Base-by-base conservation (phyloP, 2,797 vertebrate species). In the Leptatherina wallacei region DNA sequence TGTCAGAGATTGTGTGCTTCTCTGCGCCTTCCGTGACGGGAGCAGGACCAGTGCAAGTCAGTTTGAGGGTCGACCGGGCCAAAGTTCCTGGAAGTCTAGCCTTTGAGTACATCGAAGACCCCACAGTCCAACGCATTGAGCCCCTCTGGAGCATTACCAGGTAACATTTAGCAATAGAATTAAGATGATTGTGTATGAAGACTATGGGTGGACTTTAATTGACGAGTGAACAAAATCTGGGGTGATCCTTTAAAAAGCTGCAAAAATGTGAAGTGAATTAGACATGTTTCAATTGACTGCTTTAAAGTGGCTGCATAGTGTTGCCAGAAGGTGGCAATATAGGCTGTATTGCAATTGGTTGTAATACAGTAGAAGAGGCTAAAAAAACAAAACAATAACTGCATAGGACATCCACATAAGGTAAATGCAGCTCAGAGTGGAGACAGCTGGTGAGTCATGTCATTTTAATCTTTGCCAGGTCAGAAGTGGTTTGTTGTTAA, bases 81-180 rank as follows among this genome's bases (percentile, higher is more conserved):
- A 94, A 75, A 29, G 92, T 96, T 73, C 95, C 96, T 20, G 94
- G 87, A 70, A 96, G 83, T 51, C 78, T 99, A 85, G 91, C 94
- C 29, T 99, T 98, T 0, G 95, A 97, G 85, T 99, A 98, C 93
- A 97, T 98, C 0, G 96, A 98, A 0, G 97, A 99, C 76, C 98
- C 97, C 6, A 97, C 95, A 4, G 96, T 99, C 47, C 95, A 96
- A 75, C 95, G 95, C 69, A 95, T 98, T 2, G 98, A 99, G n/a
- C 98, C 98, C 0, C 95, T 97, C 74, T 99, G 98, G 98, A 99
- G 97, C 90, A 99, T 99, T 1, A 91, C 95, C 83, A 99, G 97
- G 98, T 98, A 91, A 85, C 59, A 22, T 32, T 33, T 47, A 61
- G 30, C 11, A 20, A 12, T 24, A 51, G 22, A 12, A 51, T 51